Base-by-base conservation (phyloP, 2,797 vertebrate genomes). In the Eleutherodactylus coqui region DNA sequence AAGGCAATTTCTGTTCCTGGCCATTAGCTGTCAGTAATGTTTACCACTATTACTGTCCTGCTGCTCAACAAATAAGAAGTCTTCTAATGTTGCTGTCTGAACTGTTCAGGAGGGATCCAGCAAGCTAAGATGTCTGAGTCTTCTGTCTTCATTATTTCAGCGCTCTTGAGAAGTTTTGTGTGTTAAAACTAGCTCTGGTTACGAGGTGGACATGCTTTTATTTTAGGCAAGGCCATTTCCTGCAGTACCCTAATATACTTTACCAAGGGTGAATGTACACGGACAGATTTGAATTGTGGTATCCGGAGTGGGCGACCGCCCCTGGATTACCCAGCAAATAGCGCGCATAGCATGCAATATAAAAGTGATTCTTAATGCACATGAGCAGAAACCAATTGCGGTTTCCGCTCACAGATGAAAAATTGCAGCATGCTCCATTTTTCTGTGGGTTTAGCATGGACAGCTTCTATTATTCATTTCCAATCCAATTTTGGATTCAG, bases 11-110 rank as follows among this genome's bases (percentile, higher is more conserved):
- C 70, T 69, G 47, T 73, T 43, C 34, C 38, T 82, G 67, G 49
- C 67, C 70, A 82, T 72, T 72, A 55, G 34, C 80, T 82, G 80
- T 82, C 80, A 82, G 64, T 58, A 72, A 82, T 82, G 80, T 82
- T 82, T 82, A 82, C 79, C 36, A 14, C 51, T 24, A 38, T 36
- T 58, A 77, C 53, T 82, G 13, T 73, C 49, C 67, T 72, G 79
- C 11, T 29, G 67, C 24, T 53, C 49, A 58, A 73, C 27, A 58
- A 73, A 36, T 55, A 55, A 69, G 43, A 81, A 24, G 1, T 34
- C 19, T 53, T 38, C 27, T 82, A 29, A 72, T 55, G 24, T 49
- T 49, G 29, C 43, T 67, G 79, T 53, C 64, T 70, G 64, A 38
- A 49, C 24, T 53, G 67, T 73, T 72, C 47, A 82, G 21, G 21